Conservation (phyloP, 2,113 vertebrate species). For the Asarcornis scutulata region DNA sequence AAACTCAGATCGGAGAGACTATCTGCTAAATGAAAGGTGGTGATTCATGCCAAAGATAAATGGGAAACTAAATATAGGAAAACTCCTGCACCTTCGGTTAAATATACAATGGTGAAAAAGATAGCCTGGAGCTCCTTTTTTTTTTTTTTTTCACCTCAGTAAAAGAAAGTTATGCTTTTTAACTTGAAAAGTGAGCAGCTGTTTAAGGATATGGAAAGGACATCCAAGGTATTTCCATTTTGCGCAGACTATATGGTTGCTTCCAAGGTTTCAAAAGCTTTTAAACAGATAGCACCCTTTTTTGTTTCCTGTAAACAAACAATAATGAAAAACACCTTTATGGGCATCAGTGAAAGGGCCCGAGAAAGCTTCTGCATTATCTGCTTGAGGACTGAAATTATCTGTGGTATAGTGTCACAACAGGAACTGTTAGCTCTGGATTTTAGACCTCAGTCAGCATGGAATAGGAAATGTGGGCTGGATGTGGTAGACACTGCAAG, state of each 20-base stretch:
- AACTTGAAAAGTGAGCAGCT: background rate
- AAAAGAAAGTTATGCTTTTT: background rate
- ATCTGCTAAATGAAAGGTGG: constrained; percentile 9
- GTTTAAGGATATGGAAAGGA: background rate
- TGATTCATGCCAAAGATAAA: constrained; percentile 31
- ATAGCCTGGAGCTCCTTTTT: background rate
- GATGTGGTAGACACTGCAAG: background rate
- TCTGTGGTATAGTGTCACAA: background rate
- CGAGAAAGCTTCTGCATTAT: background rate
- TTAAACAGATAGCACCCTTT: background rate
- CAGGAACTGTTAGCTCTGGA: background rate
- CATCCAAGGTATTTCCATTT: background rate
- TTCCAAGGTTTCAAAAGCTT: constrained; percentile 7
- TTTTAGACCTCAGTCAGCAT: background rate
- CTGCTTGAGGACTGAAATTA: background rate
- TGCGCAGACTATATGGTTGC: background rate
- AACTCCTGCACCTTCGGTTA: background rate
- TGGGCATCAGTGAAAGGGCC: background rate
- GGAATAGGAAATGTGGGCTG: background rate
- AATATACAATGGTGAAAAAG: constrained; percentile 7
- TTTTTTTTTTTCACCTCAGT: background rate
- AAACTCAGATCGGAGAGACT: constrained; percentile 18
- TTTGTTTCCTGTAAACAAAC: background rate
- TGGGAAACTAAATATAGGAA: constrained; percentile 13
- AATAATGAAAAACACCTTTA: background rate